Conservation (phyloP, 2,113 vertebrate genomes). For the Chrysemys picta region DNA sequence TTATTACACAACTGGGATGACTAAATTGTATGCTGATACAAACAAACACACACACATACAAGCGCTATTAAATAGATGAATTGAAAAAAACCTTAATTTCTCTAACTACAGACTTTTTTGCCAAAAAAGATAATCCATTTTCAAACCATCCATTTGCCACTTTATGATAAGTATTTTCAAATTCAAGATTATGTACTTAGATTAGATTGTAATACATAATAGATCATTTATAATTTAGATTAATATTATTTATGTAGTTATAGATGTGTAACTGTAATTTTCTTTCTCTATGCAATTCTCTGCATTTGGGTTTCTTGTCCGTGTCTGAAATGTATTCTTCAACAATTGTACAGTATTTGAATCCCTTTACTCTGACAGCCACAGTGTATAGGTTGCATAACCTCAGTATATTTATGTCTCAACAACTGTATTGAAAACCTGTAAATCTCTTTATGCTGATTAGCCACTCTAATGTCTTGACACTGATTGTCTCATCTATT, state of each 20-base stretch:
- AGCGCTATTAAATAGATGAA: background rate
- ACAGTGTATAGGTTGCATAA: background rate
- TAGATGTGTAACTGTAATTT: background rate
- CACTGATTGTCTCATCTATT: fast-evolving
- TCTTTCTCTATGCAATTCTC: background rate
- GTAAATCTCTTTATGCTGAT: background rate
- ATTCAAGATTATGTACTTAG: background rate
- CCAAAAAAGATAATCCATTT: background rate
- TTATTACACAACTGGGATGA: background rate
- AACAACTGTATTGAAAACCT: background rate
- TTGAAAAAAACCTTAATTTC: background rate
- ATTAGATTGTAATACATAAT: background rate
- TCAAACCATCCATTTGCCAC: background rate
- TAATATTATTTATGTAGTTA: background rate
- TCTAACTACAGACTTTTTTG: background rate
- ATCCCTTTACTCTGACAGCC: background rate
- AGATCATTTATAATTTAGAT: background rate
- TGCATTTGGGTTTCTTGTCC: background rate
- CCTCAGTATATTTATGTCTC: background rate
- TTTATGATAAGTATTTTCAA: background rate
- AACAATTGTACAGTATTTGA: background rate
- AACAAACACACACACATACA: background rate
- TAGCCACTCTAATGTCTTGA: background rate
- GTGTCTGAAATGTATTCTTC: background rate
- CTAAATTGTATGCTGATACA: background rate